Conservation (phyloP, 2,888 invertebrate genomes). For the Thymelicus acteon region DNA sequence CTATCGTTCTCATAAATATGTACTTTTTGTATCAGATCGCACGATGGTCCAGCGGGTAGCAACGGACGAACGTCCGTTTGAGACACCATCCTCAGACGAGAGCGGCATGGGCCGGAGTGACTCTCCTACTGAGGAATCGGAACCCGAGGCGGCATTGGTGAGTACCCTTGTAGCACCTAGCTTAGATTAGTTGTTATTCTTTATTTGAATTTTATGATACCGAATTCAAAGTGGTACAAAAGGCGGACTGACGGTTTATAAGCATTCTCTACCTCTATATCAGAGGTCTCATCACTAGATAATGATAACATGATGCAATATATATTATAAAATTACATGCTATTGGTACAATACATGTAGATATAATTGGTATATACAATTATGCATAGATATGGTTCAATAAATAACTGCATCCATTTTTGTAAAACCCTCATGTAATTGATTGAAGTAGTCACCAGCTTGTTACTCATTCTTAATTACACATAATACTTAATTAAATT, state of each 20-base stretch:
- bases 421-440: neutral
- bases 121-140: slow-evolving; percentile 71
- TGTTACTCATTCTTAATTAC: neutral
- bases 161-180: slow-evolving; percentile 32
- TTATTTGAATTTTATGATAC: too few species aligned
- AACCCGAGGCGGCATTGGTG: slow-evolving; percentile 79
- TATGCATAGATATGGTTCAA: too few species aligned
- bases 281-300: too few species aligned
- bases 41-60: slow-evolving; percentile 74
- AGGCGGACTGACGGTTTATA: too few species aligned
- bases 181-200: too few species aligned
- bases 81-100: slow-evolving; percentile 78
- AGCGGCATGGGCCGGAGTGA: slow-evolving; percentile 74
- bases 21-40: slow-evolving; percentile 51
- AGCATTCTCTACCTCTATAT: too few species aligned
- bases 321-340: too few species aligned
- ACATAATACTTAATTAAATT: neutral
- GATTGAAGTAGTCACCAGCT: neutral
- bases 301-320: too few species aligned
- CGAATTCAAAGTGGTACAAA: too few species aligned
- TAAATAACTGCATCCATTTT: too few species aligned
- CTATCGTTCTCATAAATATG: neutral
- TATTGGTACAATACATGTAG: too few species aligned
- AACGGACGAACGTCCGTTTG: slow-evolving; percentile 76
- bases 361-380: too few species aligned